A percentile compares a stretch with the other conserved stretches of the same genome.
These are phyloP conservation scores for Lepidocyrtoides sp. DNA, from an alignment of 2,888 invertebrate genomes.

Conservation along the genomic window DNA sequence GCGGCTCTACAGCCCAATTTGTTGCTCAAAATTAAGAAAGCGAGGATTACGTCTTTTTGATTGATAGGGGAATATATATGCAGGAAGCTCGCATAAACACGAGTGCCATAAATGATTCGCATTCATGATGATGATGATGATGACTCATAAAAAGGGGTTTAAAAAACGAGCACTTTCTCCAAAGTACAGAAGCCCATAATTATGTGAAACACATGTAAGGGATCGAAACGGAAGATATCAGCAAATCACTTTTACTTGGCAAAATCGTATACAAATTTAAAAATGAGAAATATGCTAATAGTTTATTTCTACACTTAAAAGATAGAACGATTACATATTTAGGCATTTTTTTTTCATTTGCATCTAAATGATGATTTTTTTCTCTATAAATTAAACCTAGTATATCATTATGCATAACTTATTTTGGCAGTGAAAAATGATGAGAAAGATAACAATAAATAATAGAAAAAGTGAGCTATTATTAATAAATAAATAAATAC, in stretches of 20 bases:
- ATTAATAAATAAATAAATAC: not conserved
- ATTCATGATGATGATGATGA: not conserved
- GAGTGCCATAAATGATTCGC: not conserved
- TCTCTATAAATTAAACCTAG: not conserved
- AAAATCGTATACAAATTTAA: conserved; percentile 72
- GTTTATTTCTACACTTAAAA: no score
- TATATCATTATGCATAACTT: not conserved
- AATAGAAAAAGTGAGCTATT: not conserved
- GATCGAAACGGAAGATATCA: no score
- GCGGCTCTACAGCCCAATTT: no score
- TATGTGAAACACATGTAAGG: no score
- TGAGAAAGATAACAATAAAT: conserved; percentile 44
- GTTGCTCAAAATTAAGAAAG: no score
- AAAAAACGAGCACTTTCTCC: not conserved
- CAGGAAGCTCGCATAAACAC: not conserved
- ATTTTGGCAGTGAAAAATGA: conserved; percentile 75
- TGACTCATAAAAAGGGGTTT: not conserved
- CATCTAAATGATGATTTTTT: no score
- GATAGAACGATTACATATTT: not conserved
- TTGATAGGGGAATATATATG: not conserved
- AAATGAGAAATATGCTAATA: not conserved
- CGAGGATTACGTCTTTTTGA: no score
- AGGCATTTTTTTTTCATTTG: not conserved
- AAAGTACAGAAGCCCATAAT: not conserved
- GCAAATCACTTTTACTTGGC: conserved; percentile 50